Conservation (phyloP, 2,888 invertebrate species). For the Artemia sinica region DNA sequence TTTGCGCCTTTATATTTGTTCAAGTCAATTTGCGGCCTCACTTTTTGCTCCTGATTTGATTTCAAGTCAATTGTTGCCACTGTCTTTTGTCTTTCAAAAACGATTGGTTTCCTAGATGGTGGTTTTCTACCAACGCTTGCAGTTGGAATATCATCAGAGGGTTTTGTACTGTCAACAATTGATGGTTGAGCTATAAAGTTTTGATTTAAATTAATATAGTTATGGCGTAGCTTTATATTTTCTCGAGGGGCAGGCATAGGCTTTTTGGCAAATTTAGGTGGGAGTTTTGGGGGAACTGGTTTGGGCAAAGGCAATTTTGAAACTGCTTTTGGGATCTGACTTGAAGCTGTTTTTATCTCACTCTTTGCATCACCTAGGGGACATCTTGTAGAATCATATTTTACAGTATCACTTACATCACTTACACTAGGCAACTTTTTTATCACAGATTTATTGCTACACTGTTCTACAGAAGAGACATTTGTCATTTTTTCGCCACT, state of each 20-base stretch:
- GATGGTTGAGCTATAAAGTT: not conserved
- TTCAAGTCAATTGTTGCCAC: not conserved
- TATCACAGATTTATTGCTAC: too few species aligned
- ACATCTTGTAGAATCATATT: not conserved
- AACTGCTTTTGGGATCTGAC: not conserved
- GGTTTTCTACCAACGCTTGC: not conserved
- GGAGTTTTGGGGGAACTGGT: not conserved
- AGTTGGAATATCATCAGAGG: not conserved
- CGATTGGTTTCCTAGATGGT: not conserved
- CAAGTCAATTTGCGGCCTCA: not conserved
- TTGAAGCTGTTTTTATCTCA: not conserved
- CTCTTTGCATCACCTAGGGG: not conserved
- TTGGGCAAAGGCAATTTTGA: not conserved
- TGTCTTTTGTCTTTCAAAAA: not conserved
- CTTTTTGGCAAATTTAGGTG: slow-evolving; percentile 2
- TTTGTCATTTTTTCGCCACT: not conserved
- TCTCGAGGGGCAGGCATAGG: slow-evolving; percentile 9
- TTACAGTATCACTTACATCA: not conserved
- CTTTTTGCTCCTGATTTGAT: not conserved
- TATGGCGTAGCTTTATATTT: not conserved
- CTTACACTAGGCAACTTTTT: not conserved
- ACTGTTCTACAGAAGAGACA: too few species aligned
- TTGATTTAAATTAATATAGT: slow-evolving; percentile 3
- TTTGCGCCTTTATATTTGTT: slow-evolving; percentile 4
- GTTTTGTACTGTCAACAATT: not conserved